Conservation (phyloP, 1,140 invertebrate genomes). For the Eurytemora carolleeae region DNA sequence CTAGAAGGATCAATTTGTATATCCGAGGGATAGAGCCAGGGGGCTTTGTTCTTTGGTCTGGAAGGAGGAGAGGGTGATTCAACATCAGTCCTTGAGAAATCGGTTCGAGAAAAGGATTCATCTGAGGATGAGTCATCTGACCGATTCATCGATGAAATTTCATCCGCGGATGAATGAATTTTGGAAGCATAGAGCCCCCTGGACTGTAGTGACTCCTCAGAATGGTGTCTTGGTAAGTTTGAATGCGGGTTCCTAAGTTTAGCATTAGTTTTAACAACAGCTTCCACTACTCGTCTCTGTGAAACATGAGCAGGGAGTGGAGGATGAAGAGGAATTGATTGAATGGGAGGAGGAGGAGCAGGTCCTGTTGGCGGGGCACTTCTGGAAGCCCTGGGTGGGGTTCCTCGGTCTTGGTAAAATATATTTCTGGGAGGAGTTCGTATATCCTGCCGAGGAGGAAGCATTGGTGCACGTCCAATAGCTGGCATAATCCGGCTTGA, state of each 20-base stretch:
- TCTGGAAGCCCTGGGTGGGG: slow-evolving; percentile 2
- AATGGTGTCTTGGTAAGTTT: slow-evolving; percentile 15
- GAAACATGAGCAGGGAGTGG: neutral
- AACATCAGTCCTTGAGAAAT: slow-evolving; percentile 33
- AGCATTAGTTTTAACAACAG: slow-evolving; percentile 4
- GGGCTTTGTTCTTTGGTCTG: slow-evolving; percentile 24
- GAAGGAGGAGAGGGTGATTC: slow-evolving; percentile 32
- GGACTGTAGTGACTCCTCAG: slow-evolving; percentile 16
- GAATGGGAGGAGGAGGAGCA: neutral
- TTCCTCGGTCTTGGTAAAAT: slow-evolving; percentile 1
- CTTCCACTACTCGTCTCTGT: slow-evolving; percentile 5
- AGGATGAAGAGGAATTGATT: neutral
- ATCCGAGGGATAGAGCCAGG: slow-evolving; percentile 39
- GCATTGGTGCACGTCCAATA: no score
- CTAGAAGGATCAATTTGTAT: slow-evolving; percentile 28
- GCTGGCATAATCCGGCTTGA: neutral
- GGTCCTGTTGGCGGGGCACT: neutral
- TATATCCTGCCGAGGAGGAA: neutral
- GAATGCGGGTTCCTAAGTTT: neutral
- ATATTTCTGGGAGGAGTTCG: slow-evolving; percentile 3
- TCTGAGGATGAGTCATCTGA: slow-evolving; percentile 41
- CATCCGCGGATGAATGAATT: slow-evolving; percentile 51
- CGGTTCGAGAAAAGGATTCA: slow-evolving; percentile 46
- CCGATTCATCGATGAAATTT: slow-evolving; percentile 51
- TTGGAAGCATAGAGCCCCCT: slow-evolving; percentile 19